Conservation (phyloP, 2,113 vertebrate genomes). For the Nesoenas mayeri region DNA sequence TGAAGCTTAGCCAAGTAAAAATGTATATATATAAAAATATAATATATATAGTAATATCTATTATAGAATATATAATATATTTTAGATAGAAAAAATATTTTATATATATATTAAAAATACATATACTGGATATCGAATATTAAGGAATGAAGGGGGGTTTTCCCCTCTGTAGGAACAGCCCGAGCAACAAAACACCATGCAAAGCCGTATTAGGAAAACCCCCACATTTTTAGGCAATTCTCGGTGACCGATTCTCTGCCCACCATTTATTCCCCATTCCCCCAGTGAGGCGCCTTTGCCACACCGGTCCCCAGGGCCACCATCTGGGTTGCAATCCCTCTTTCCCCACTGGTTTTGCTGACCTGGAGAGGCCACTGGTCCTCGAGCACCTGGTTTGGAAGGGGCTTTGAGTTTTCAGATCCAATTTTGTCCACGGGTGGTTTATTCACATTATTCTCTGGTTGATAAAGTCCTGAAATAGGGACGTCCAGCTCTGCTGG, state of each 20-base stretch:
- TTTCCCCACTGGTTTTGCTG: background rate
- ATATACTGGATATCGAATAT: background rate
- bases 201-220: fast-evolving
- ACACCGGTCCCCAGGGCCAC: background rate
- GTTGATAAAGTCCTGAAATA: background rate
- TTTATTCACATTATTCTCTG: background rate
- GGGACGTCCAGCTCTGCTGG: background rate
- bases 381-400: background rate
- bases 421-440: background rate
- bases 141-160: background rate
- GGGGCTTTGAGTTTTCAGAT: background rate
- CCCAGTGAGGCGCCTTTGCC: background rate
- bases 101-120: too few species aligned
- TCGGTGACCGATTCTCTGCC: background rate
- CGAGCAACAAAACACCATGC: background rate
- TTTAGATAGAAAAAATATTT: too few species aligned
- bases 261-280: background rate
- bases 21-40: too few species aligned
- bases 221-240: background rate
- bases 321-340: background rate
- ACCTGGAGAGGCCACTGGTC: background rate
- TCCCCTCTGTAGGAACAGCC: too few species aligned
- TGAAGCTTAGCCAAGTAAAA: background rate
- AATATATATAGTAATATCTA: too few species aligned
- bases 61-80: too few species aligned